Evolutionary conservation across 2,797 vertebrate species (phyloP), one percentile per base, ranked within the genome.

Genomic region (Lepilemur septentrionalis): DNA sequence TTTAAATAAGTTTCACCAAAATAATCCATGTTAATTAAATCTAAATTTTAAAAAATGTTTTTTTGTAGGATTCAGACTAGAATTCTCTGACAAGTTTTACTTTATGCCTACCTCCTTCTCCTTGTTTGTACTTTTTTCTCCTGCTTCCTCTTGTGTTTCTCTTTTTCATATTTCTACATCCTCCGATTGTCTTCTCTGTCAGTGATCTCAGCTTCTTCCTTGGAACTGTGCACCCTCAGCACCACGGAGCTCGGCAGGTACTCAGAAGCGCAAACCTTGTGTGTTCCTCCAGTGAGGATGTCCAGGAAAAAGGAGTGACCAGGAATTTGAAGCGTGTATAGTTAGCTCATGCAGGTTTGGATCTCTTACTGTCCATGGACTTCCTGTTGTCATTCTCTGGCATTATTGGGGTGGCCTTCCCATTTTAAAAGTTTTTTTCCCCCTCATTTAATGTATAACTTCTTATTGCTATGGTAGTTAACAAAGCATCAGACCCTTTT

Each of bases 221-320:
- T 5, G 15, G 10, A 20, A 23, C 28, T 35, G 61, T 3, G 23
- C 32, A 25, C 4, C 30, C 1, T 2, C 0, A 61, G 38, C 32
- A 12, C 22, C 1, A 2, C 5, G 15, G 18, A 43, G 30, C 18
- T 22, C 2, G 23, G 22, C 28, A 43, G 69, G 12, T n/a, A 20
- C 18, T 8, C 11, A 10, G 41, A 41, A n/a, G 50, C 12, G 14
- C 46, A 5, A 9, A 6, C 1, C 0, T 0, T 0, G 2, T 12
- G 22, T 13, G 35, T 13, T 41, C 4, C 35, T 70, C 67, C 1
- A 4, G 7, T 12, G 3, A 70, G 46, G 14, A 18, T 61, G 7
- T 4, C 38, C 35, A 11, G 14, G 55, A 83, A 8, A n/a, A 61
- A 86, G n/a, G 50, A 41, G 14, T 25, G 41, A 1, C 18, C 13